Conservation (phyloP, 2,113 vertebrate species). For the Irena cyanogastra region DNA sequence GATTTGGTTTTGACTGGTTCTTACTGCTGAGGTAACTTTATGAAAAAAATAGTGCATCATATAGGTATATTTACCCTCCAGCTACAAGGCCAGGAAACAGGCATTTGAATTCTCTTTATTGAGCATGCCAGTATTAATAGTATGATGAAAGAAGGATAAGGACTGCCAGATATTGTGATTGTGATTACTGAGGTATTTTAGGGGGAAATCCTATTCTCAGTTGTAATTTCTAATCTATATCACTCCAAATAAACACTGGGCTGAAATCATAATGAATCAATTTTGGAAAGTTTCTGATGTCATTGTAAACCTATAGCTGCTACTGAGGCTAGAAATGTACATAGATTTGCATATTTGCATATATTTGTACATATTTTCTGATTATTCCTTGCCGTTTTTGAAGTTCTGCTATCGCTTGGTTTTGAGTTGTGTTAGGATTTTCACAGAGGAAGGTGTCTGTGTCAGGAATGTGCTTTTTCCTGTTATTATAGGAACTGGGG, state of each 20-base stretch:
- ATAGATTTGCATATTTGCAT: neutral
- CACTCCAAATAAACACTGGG: neutral
- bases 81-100: neutral
- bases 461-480: constrained; percentile 64
- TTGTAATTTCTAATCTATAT: neutral
- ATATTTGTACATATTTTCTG: neutral
- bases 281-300: neutral
- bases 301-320: neutral
- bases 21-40: neutral
- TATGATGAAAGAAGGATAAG: neutral
- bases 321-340: neutral
- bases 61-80: neutral
- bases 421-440: neutral
- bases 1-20: neutral
- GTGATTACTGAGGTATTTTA: neutral
- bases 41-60: neutral
- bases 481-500: constrained; percentile 61
- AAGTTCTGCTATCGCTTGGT: neutral
- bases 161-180: neutral
- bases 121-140: neutral
- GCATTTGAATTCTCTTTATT: neutral
- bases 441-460: constrained; percentile 33
- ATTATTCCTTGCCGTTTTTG: neutral
- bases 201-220: neutral
- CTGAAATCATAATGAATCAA: neutral